Base-by-base conservation (phyloP, 2,888 invertebrate genomes). In the Boloria euphrosyne region DNA sequence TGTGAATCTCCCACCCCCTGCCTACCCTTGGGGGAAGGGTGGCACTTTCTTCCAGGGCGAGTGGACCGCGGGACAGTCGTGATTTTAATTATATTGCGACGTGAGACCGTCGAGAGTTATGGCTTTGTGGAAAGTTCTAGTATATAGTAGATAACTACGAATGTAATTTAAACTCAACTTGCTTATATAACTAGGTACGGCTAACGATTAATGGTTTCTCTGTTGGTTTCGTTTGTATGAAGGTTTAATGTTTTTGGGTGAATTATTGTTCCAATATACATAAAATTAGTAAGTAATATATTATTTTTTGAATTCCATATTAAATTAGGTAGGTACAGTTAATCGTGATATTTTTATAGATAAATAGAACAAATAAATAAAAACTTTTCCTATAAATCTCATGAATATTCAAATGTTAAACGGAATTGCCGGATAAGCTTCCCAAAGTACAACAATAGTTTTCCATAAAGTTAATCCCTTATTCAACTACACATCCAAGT, bases 21-120 rank as follows among this genome's bases (percentile, higher is more conserved):
- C 71, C 74, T 66, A 70, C 73, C 72, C 75, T 22, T 18, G 50
- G 70, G 61, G 67, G 52, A 72, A 69, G 71, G 78, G 81, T 78
- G 84, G 83, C 80, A 83, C 81, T 87, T 86, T 85, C 90, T 87
- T 88, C 85, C 82, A 82, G 81, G 81, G 83, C 78, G 84, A 86
- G 80, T 85, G 90, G 91, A 91, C 91, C 85, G 83, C 87, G 87
- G 88, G 87, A 87, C 89, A 87, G 88, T 90, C 87, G 85, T 88
- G 89, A 90, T 91, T 91, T 90, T 92, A 92, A 92, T 91, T 91
- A 91, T 90, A 89, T 89, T 85, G 87, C 87, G 84, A 87, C 86
- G 87, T 86, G 85, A 84, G 84, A 86, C 82, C 83, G 76, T 73
- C 59, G 77, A 83, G 85, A 90, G 84, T 87, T 90, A 89, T 86